Evolutionary conservation across 2,797 vertebrate genomes (phyloP).

Genomic region (Tympanoctomys barrerae): DNA sequence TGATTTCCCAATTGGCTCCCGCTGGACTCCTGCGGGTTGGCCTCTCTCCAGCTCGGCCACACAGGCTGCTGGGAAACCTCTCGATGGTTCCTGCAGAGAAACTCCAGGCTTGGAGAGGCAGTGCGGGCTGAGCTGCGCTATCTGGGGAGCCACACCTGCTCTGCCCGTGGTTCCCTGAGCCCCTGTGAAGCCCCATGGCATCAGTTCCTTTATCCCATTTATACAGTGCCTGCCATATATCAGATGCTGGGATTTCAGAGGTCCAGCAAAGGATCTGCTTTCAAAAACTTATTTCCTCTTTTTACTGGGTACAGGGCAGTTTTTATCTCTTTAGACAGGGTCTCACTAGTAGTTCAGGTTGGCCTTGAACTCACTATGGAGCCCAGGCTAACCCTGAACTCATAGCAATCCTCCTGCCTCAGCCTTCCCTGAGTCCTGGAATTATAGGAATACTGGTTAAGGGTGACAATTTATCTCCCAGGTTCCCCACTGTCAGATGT

Average conservation of each 20-base stretch:
- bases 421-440: neutral
- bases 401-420: neutral
- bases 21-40: neutral
- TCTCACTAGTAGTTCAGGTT: neutral
- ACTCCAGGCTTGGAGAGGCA: neutral
- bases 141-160: neutral
- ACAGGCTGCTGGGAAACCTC: neutral
- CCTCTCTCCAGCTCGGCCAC: neutral
- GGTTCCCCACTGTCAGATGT: neutral
- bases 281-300: neutral
- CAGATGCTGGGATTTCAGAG: neutral
- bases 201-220: neutral
- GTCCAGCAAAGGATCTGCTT: neutral
- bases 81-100: neutral
- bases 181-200: neutral
- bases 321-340: neutral
- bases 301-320: fast-evolving
- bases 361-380: neutral
- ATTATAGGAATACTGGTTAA: neutral
- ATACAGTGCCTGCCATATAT: neutral
- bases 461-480: neutral
- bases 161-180: neutral
- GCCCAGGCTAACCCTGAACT: too few species aligned
- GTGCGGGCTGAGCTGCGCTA: neutral
- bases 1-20: conserved; percentile 59